Percentiles rank a stretch among this genome's conserved stretches.
Conservation (phyloP, 2,888 invertebrate species). For the Caenorhabditis panamensis region DNA sequence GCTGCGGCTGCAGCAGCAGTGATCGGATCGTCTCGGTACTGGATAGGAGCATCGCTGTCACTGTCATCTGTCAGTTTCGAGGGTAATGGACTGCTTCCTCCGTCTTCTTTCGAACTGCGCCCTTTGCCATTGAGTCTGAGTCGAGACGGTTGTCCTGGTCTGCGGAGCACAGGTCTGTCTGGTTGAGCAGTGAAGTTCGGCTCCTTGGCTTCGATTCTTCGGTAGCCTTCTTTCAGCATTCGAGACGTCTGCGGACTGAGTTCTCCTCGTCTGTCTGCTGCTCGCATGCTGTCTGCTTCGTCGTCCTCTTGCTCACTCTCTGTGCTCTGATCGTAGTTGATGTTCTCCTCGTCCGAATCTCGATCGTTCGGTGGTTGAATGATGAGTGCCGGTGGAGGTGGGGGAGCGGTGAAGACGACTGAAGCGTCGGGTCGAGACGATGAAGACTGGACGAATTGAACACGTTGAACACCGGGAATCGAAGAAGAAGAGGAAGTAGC, state of each 20-base stretch:
- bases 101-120: background rate
- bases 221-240: conserved; percentile 61
- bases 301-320: conserved; percentile 59
- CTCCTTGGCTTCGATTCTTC: conserved; percentile 75
- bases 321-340: conserved; percentile 62
- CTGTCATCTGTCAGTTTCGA: conserved; percentile 70
- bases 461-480: conserved; percentile 26
- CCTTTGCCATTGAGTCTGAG: conserved; percentile 50
- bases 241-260: conserved; percentile 56
- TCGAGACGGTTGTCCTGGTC: conserved; percentile 74
- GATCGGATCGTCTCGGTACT: conserved; percentile 70
- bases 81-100: conserved; percentile 36
- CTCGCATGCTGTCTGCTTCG: conserved; percentile 16
- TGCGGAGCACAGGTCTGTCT: conserved; percentile 82
- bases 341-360: conserved; percentile 64
- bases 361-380: conserved; percentile 35
- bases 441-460: conserved; percentile 31
- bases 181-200: conserved; percentile 82
- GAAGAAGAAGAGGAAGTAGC: conserved; percentile 19
- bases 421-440: conserved; percentile 14
- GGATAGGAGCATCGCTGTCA: conserved; percentile 74
- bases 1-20: conserved; percentile 33
- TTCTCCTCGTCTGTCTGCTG: conserved; percentile 36
- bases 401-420: conserved; percentile 47
- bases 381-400: conserved; percentile 37